Conservation (phyloP, 2,797 vertebrate species). For the Pelochelys cantorii region DNA sequence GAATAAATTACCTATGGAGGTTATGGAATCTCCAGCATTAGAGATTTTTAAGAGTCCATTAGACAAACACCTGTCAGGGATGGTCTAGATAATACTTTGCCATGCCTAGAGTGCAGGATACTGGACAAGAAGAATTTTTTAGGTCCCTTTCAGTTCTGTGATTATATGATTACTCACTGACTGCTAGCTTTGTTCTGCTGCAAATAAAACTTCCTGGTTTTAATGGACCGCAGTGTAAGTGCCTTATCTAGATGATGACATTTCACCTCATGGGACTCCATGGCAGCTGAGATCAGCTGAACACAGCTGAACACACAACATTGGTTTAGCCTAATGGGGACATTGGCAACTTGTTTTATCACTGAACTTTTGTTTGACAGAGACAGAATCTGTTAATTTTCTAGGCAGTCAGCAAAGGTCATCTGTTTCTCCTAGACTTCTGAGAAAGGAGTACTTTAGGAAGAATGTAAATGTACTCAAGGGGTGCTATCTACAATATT, state of each 20-base stretch:
- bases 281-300: too few species aligned
- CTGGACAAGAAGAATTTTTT: too few species aligned
- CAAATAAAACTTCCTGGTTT: neutral
- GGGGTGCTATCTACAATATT: neutral
- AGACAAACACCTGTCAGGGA: too few species aligned
- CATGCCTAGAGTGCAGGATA: too few species aligned
- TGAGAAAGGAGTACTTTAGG: neutral
- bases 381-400: neutral
- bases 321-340: neutral
- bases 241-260: neutral
- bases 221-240: neutral
- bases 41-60: too few species aligned
- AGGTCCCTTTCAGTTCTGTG: too few species aligned
- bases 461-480: too few species aligned
- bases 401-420: neutral
- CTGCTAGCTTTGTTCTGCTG: neutral
- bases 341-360: neutral
- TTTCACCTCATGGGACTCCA: neutral
- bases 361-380: neutral
- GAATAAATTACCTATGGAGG: too few species aligned
- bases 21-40: too few species aligned
- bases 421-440: neutral
- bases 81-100: too few species aligned
- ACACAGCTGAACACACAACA: too few species aligned
- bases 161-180: neutral